Conservation (phyloP, 2,113 vertebrate genomes). For the Protobothrops flavoviridis region DNA sequence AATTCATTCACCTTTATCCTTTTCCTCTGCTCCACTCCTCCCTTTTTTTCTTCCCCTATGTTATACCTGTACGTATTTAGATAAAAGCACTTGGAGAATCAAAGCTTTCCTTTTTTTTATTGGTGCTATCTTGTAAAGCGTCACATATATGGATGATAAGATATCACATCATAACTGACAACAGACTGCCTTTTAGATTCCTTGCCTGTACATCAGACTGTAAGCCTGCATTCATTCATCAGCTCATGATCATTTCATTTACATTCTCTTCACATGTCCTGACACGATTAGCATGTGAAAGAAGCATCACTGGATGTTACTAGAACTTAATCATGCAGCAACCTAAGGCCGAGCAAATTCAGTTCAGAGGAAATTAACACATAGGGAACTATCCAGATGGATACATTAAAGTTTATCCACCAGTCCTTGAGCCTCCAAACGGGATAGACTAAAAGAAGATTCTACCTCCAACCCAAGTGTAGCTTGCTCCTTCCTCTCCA, state of each 20-base stretch:
- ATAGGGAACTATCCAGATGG: background rate
- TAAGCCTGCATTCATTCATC: background rate
- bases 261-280: background rate
- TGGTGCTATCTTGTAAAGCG: background rate
- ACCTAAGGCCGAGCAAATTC: background rate
- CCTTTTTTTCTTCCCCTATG: too few relatives aligned
- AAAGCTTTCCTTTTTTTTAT: background rate
- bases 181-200: background rate
- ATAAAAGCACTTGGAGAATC: background rate
- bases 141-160: background rate
- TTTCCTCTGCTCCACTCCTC: background rate
- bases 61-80: background rate
- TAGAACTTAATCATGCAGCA: background rate
- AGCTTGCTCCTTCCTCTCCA: background rate
- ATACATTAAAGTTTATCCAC: background rate
- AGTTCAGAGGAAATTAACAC: background rate
- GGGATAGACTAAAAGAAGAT: background rate
- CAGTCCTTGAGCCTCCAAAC: background rate
- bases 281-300: background rate
- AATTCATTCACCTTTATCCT: background rate
- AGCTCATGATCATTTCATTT: background rate
- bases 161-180: background rate
- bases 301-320: background rate
- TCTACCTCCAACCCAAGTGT: background rate
- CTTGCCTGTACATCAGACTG: background rate